Base-by-base conservation (phyloP, 2,113 vertebrate genomes). In the Probosciger aterrimus region DNA sequence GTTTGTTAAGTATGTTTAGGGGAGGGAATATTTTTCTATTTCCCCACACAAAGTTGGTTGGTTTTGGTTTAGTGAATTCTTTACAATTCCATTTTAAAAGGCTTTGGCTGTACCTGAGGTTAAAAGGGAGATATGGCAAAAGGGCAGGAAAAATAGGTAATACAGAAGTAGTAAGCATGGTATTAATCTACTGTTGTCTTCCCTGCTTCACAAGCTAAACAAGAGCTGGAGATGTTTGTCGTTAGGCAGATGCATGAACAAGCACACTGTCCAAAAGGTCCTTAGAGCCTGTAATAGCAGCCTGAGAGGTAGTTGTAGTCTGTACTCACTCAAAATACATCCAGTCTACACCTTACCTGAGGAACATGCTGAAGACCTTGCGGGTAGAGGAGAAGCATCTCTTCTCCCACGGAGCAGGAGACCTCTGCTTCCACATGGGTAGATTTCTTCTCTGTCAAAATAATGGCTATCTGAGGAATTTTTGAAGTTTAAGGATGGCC, bases 291-390 rank as follows among this genome's bases (percentile, higher is more conserved):
- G 52, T 53, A 53, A 22, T 2, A 59, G 46, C 2, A 7, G 31
- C 44, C 1, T 2, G 64, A 53, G n/a, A 71, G 23, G 17, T 8
- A 18, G 10, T 2, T 19, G 7, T 71, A 37, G 17, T 19, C 18
- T 2, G 20, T 9, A 37, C 33, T 25, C 53, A 53, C 52, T 53
- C 28, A 53, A 53, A 53, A 53, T 17, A 31, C 28, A 18, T 53
- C 52, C 18, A 53, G 52, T 31, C 52, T 53, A 53, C 28, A 53
- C 52, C 52, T 53, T 53, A 65, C 20, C n/a, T 14, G 18, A 27
- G 55, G 64, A 62, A 10, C 25, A 2, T 2, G 1, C 1, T 1
- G 25, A 41, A 57, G 47, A 39, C 30, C 27, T 33, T 17, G 0
- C 1, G n/a, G 35, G 4, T 1, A 10, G 14, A 37, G n/a, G n/a